Evolutionary conservation across 2,888 invertebrate genomes (phyloP), one percentile per base, ranked within the genome.

Genomic region (Tetranychus truncatus): DNA sequence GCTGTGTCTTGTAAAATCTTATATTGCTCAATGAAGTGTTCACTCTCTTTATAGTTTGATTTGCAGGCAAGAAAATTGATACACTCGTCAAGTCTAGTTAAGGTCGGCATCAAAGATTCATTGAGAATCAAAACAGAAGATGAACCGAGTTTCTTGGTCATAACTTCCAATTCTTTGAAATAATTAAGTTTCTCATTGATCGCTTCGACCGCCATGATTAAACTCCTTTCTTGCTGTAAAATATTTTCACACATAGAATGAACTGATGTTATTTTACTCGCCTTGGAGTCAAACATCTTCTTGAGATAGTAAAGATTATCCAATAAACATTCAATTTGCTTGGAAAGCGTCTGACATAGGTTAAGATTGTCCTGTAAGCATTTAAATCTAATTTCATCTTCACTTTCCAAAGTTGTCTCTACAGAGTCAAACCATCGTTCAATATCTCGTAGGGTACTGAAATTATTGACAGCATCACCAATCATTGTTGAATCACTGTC

Each of bases 201-300:
- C 75, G 88, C 89, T 77, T 89, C 88, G 78, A 90, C 90, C 77
- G 91, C 88, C 78, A 87, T 87, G 79, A 91, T 90, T 8, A 96
- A 85, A 79, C 89, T 88, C 74, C 88, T 89, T 84, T 87, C 95
- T 81, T 95, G 93, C 1, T 90, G 89, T 77, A 95, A 87, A 8
- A 96, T 84, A 81, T 95, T 91, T 81, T 95, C 94, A 82, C 95
- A 95, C 78, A 92, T 91, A 76, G 88, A 88, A 81, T 96, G 94
- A 6, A 96, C 84, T 0, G 92, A 91, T 82, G 91, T 92, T 0
- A 95, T 96, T 84, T 95, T 95, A 77, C 89, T 88, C 0, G 94
- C 91, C 0, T 95, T 95, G 81, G 90, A 87, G 74, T 89, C 87
- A 81, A 93, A 95, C 80, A 93, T 89, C 74, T 87, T 86, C 69